These are phyloP conservation scores for Colossoma macropomum DNA, from an alignment of 2,113 vertebrate species.

Conservation along the genomic window DNA sequence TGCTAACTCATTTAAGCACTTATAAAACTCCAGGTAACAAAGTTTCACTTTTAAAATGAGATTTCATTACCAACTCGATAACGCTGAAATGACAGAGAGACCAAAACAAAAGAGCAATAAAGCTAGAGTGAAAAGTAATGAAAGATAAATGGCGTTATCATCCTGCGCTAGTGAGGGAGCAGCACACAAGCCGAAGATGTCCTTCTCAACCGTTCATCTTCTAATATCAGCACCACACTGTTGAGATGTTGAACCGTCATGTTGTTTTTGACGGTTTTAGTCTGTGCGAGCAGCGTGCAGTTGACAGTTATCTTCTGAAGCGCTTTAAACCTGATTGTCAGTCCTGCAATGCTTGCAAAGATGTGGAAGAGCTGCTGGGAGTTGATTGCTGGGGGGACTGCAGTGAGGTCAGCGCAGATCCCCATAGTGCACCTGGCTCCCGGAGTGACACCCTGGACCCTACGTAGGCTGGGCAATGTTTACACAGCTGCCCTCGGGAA, in stretches of 20 bases:
- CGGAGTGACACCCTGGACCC: conserved; percentile 36
- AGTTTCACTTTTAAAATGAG: conserved; percentile 57
- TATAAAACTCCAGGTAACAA: conserved; percentile 58
- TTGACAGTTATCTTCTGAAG: conserved; percentile 13
- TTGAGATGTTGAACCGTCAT: neutral
- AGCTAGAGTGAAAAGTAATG: conserved; percentile 57
- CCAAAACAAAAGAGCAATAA: conserved; percentile 63
- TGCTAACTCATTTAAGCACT: conserved; percentile 52
- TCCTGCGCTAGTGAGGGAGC: conserved; percentile 32
- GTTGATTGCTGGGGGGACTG: neutral
- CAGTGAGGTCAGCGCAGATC: conserved; percentile 22
- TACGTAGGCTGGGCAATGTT: conserved; percentile 61
- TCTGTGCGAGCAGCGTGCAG: neutral
- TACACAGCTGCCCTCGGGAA: conserved; percentile 77
- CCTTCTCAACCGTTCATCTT: conserved; percentile 15
- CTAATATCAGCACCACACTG: conserved; percentile 13
- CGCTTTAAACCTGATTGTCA: neutral
- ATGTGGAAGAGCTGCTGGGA: neutral
- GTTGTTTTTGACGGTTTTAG: neutral
- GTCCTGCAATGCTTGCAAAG: neutral
- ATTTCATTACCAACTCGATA: conserved; percentile 56
- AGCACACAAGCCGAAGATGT: conserved; percentile 2
- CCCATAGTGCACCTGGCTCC: conserved; percentile 51
- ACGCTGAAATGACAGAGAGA: conserved; percentile 41
- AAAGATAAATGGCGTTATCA: conserved; percentile 52